These are phyloP conservation scores for Sturmia bella DNA, from an alignment of 2,888 invertebrate species.

Conservation along the genomic window DNA sequence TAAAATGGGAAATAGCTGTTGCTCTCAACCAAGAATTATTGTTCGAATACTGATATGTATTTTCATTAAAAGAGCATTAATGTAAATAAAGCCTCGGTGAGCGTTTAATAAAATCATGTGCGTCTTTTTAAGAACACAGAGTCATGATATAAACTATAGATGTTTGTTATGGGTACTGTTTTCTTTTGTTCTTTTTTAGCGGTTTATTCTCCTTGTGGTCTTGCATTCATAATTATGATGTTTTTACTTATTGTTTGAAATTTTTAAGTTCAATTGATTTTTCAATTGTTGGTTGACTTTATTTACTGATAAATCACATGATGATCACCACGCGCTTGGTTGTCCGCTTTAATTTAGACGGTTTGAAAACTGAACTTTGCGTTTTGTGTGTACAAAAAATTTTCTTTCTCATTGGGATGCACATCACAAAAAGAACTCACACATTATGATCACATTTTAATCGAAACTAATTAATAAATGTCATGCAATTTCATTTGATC, in stretches of 20 bases:
- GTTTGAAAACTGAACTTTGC: constrained; percentile 38
- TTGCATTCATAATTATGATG: not conserved
- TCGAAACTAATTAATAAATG: constrained; percentile 64
- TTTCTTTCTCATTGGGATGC: constrained; percentile 21
- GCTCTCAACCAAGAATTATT: not conserved
- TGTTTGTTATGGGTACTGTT: not conserved
- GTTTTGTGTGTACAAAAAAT: not conserved
- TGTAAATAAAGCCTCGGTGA: not conserved
- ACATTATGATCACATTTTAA: constrained; percentile 55
- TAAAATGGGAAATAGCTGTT: not conserved
- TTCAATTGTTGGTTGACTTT: constrained; percentile 15
- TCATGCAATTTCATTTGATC: constrained; percentile 33
- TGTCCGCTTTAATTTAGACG: constrained; percentile 52
- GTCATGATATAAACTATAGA: not conserved
- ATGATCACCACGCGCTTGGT: constrained; percentile 65
- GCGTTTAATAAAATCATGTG: constrained; percentile 8
- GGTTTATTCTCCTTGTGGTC: not conserved
- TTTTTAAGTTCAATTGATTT: constrained; percentile 34
- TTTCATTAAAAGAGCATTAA: not conserved
- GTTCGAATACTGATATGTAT: not conserved
- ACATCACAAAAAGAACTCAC: constrained; percentile 24
- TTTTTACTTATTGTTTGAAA: constrained; percentile 7
- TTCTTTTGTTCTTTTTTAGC: not conserved
- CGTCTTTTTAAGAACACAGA: not conserved
- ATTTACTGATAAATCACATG: constrained; percentile 64